Evolutionary conservation across 2,113 vertebrate genomes (phyloP).

Genomic region (Strix uralensis): DNA sequence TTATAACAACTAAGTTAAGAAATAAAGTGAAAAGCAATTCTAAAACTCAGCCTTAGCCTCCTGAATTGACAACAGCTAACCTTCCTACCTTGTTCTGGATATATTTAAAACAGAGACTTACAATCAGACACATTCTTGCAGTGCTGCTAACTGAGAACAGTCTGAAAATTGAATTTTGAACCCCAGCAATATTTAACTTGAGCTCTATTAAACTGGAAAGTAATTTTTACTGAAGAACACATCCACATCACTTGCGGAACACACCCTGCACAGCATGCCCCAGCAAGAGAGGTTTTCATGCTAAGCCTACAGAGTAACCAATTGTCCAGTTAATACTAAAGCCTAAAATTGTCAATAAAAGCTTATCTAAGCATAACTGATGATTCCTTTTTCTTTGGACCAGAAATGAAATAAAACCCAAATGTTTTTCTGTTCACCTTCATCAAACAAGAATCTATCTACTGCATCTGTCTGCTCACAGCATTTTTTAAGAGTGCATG

Average conservation of each 20-base stretch:
- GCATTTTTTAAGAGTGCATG: not conserved
- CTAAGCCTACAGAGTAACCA: not conserved
- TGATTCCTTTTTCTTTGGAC: not conserved
- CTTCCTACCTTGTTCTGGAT: not conserved
- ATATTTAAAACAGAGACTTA: not conserved
- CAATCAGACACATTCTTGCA: not conserved
- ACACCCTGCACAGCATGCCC: too few relatives aligned
- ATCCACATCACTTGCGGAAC: not conserved
- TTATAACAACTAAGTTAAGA: not conserved
- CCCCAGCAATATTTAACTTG: not conserved
- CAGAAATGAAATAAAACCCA: accelerated
- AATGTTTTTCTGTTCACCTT: not conserved
- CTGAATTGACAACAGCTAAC: not conserved
- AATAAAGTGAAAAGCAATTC: not conserved
- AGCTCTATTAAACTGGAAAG: not conserved
- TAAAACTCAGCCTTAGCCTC: not conserved
- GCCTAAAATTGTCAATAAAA: not conserved
- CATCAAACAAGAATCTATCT: not conserved
- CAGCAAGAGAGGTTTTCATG: not conserved
- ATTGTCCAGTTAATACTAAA: not conserved
- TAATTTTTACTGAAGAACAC: not conserved
- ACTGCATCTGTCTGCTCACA: not conserved
- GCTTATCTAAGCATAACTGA: not conserved
- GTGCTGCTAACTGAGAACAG: not conserved
- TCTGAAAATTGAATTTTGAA: not conserved